Base-by-base conservation (phyloP, 2,888 invertebrate genomes). In the Cheilosia variabilis region DNA sequence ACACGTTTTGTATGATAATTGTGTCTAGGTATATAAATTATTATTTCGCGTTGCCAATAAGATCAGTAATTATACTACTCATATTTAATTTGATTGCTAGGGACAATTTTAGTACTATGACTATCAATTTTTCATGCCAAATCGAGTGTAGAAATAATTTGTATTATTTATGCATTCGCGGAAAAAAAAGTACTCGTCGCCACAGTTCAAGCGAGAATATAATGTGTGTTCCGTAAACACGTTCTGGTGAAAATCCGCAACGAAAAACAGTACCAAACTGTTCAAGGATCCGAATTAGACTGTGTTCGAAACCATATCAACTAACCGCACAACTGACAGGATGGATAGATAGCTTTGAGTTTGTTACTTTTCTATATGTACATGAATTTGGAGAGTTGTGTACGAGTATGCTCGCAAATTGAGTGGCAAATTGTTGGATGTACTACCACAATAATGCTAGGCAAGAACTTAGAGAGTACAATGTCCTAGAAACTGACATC, bases 361-460 rank as follows among this genome's bases (percentile, higher is more conserved):
- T 84, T 66, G 63, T 79, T 69, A 19, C 58, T 60, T 60, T 73
- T 53, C 53, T 63, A 71, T 76, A 77, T 86, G 80, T 86, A 55
- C 53, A 72, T 81, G 77, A 75, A 80, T 76, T 77, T 60, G 71
- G 86, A 86, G 86, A 86, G 81, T 57, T 76, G 71, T 79, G 55
- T 63, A 55, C 52, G 80, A 37, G 37, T 47, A 9, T 47, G 47
- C 72, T 86, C 81, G 24, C 81, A 71, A 77, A 81, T 72, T 86
- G 86, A 86, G 86, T 86, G 81, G 86, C 86, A 86, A 86, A 86
- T 86, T 81, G 86, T 86, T 81, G 86, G 86, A 81, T 77, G 66
- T 81, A 68, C 80, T 66, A 80, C 55, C 65, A 86, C 81, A 86
- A 81, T 62, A 86, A 66, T 68, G 60, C 37, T 62, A 76, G 72